A percentile compares a stretch with the other conserved stretches of the same genome.
Conservation (phyloP, 2,113 vertebrate genomes). For the Thinocorus orbignyianus region DNA sequence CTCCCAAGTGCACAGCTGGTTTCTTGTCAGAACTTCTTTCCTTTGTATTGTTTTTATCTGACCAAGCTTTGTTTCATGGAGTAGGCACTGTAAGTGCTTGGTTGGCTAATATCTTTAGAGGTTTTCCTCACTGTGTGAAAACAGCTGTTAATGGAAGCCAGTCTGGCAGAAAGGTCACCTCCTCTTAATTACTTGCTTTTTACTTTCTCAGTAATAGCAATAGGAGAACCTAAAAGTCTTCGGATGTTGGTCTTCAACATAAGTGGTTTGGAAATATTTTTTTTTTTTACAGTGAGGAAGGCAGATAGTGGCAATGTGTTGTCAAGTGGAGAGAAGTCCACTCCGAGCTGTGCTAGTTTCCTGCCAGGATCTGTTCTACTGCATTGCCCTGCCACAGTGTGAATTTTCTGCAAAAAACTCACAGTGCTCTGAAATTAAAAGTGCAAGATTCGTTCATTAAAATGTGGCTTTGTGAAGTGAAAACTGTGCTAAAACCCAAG, state of each 20-base stretch:
- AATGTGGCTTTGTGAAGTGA: neutral
- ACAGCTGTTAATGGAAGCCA: neutral
- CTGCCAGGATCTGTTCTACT: neutral
- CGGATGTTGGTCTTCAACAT: neutral
- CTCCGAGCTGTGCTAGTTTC: neutral
- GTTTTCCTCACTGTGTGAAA: neutral
- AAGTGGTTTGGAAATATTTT: neutral
- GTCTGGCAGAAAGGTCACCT: conserved; percentile 36
- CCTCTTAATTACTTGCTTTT: neutral
- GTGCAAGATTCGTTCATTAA: neutral
- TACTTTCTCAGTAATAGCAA: neutral
- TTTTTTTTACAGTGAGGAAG: neutral
- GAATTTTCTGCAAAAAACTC: neutral
- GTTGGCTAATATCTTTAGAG: neutral
- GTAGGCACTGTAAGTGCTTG: neutral
- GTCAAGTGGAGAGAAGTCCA: neutral
- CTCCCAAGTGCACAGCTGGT: neutral
- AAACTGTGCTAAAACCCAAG: neutral
- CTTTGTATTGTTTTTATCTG: neutral
- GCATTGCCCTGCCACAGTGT: too few species aligned
- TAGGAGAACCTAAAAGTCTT: neutral
- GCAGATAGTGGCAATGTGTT: neutral
- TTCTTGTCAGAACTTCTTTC: neutral
- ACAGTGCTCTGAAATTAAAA: neutral
- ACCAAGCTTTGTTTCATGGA: neutral